A percentile compares a stretch with the other conserved stretches of the same genome.
Conservation (phyloP, 1,140 invertebrate species). For the Drosophila teissieri region DNA sequence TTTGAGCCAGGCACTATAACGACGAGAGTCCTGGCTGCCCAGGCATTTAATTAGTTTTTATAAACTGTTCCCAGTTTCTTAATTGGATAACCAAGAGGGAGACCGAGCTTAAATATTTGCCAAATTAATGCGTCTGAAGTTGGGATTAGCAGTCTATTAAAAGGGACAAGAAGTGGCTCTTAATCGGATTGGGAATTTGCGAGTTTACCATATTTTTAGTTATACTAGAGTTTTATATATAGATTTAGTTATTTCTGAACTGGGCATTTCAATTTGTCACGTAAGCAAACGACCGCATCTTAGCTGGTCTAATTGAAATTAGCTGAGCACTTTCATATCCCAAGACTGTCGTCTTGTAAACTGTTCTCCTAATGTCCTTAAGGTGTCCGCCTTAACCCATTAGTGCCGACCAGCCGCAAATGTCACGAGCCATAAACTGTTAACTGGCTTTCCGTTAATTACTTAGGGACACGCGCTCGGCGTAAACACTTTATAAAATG, state of each 20-base stretch:
- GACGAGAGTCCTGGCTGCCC: conserved; percentile 18
- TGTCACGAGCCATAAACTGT: conserved; percentile 71
- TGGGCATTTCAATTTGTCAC: too few species aligned
- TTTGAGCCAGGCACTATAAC: conserved; percentile 13
- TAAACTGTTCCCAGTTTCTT: conserved; percentile 35
- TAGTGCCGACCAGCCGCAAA: conserved; percentile 23
- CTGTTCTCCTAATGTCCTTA: conserved; percentile 1
- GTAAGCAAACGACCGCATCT: neutral
- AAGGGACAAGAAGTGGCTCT: conserved; percentile 2
- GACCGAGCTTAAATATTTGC: conserved; percentile 23
- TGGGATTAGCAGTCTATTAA: conserved; percentile 30
- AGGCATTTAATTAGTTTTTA: conserved; percentile 40
- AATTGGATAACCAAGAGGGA: conserved; percentile 28
- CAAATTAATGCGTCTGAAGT: conserved; percentile 20
- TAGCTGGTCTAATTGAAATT: conserved; percentile 6
- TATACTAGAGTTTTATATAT: too few species aligned
- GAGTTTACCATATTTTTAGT: too few species aligned
- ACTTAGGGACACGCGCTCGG: conserved; percentile 64
- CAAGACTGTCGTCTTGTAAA: conserved; percentile 1
- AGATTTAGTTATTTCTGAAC: too few species aligned
- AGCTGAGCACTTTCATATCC: conserved; percentile 1
- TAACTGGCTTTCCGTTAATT: conserved; percentile 66
- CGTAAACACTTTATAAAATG: conserved; percentile 81
- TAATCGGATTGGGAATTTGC: neutral
- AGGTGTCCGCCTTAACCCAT: conserved; percentile 28